Evolutionary conservation across 2,113 vertebrate species (phyloP), one percentile per base, ranked within the genome.

Genomic region (Nycticorax nycticorax): DNA sequence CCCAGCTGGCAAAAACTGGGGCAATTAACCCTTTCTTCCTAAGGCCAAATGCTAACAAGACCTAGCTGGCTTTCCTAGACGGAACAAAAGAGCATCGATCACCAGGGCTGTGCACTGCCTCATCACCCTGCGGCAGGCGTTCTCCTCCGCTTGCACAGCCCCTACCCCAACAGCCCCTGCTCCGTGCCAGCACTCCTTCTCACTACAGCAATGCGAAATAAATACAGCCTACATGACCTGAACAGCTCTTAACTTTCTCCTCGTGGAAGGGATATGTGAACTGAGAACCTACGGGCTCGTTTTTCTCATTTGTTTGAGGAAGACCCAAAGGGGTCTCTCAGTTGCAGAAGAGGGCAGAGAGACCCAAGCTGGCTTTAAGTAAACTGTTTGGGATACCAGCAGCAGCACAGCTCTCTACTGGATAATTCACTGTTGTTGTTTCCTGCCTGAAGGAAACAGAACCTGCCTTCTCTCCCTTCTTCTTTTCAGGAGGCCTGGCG

Each of bases 1-100:
- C 47, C 30, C 27, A 94, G 78, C 62, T 93, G 75, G 53, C 63
- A 96, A 88, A 93, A 83, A 28, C 5, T 4, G 41, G 75, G 30
- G 20, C 9, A 10, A 91, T 84, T 86, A 86, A 93, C 71, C 41
- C 45, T 66, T 94, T 93, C 24, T 80, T 94, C 85, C 32, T 50
- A 59, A 71, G 72, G 63, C 37, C 32, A 86, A 91, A 50, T 13
- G 28, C 47, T 59, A 87, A 18, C 22, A 50, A 55, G 60, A 41
- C 20, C n/a, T 64, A 9, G 0, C 32, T 77, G 88, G 16, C 35
- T 92, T 72, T 60, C 67, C 45, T 33, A 1, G 0, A 68, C 5
- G 8, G 30, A 60, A 76, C 53, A 64, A 43, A 75, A 68, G n/a
- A 53, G 32, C 8, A 4, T 15, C 1, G 0, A 35, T 41, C 26